Conservation (phyloP, 2,797 vertebrate genomes). For the Acanthiza pusilla region DNA sequence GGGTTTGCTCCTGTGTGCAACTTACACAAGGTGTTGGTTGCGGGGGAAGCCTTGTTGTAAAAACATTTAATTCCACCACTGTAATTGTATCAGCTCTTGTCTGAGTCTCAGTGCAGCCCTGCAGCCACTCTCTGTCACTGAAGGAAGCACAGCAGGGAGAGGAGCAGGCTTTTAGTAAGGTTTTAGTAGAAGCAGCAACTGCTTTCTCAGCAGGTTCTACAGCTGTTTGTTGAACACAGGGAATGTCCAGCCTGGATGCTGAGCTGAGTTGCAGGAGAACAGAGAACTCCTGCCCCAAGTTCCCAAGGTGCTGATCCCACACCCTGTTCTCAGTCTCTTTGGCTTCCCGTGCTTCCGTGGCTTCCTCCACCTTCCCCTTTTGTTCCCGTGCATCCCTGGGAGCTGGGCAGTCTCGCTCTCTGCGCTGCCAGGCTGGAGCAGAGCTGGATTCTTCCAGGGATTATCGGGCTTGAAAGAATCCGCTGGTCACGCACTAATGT, state of each 20-base stretch:
- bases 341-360: neutral
- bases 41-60: accelerated
- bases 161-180: neutral
- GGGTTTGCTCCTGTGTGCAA: neutral
- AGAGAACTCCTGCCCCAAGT: neutral
- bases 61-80: neutral
- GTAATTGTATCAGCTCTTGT: accelerated
- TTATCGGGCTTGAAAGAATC: neutral
- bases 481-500: neutral
- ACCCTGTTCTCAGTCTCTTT: neutral
- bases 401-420: neutral
- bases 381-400: neutral
- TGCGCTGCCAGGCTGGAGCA: neutral
- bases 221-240: neutral
- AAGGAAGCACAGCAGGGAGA: neutral
- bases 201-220: neutral
- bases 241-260: neutral
- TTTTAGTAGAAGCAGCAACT: neutral
- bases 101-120: neutral
- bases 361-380: neutral
- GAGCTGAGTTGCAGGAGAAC: neutral
- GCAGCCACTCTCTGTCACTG: neutral
- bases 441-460: neutral
- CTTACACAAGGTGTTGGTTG: neutral
- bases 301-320: neutral